phyloP scores from a whole-genome alignment of 2,888 invertebrate species.

The Dorcus parallelipipedus region DNA sequence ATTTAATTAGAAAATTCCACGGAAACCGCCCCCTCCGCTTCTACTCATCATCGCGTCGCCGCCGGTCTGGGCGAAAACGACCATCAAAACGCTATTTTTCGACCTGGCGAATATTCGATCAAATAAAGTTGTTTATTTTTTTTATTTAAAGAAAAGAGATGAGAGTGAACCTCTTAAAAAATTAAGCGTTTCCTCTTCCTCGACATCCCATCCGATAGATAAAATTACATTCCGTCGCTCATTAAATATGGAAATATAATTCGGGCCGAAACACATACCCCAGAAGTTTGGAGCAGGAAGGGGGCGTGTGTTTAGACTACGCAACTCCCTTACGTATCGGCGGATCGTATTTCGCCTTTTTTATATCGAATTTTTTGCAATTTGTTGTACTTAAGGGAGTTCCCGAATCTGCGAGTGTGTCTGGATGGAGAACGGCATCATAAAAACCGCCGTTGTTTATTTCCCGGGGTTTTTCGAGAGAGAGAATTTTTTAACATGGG shows the following conservation, averaged over 20 bases:
- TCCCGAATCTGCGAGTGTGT: background rate
- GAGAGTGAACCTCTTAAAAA: too few species aligned
- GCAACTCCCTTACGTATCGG: constrained; percentile 8
- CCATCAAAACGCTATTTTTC: too few species aligned
- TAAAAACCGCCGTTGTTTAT: background rate
- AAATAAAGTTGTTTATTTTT: too few species aligned
- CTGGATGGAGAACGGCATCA: background rate
- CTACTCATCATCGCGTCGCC: constrained; percentile 2
- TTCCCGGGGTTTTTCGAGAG: too few species aligned
- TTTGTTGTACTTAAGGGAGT: background rate
- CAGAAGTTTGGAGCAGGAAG: constrained; percentile 12
- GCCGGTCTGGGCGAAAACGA: too few species aligned
- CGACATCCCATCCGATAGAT: constrained; percentile 5
- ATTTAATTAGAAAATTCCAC: constrained; percentile 46
- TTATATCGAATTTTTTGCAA: background rate
- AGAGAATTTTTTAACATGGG: too few species aligned
- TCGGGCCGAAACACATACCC: constrained; percentile 18
- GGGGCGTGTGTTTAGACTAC: constrained; percentile 14
- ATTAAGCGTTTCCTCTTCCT: background rate
- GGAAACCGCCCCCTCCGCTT: constrained; percentile 3
- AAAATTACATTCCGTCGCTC: constrained; percentile 18
- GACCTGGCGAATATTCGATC: too few species aligned
- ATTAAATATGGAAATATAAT: constrained; percentile 30
- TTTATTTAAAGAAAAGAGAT: too few species aligned
- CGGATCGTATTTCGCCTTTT: background rate